phyloP scores from a whole-genome alignment of 2,797 vertebrate species.

The Mus spretus region DNA sequence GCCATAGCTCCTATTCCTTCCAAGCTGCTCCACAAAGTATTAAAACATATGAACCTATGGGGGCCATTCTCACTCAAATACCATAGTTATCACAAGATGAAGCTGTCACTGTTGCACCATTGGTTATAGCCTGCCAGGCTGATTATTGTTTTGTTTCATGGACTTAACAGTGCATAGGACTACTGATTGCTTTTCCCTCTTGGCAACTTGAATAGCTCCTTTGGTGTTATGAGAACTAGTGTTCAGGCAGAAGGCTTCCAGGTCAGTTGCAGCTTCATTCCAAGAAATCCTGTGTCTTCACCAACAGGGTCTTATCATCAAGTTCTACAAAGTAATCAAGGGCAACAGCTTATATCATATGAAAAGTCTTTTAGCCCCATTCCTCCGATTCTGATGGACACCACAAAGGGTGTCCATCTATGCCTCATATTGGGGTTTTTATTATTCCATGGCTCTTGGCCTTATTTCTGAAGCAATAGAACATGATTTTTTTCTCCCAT shows the following conservation, averaged over 20 bases:
- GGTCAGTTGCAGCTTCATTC: not conserved
- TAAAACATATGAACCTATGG: not conserved
- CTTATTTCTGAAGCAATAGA: not conserved
- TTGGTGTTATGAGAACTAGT: not conserved
- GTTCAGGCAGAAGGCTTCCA: not conserved
- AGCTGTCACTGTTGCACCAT: not conserved
- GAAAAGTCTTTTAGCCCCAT: not conserved
- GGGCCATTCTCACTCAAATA: not conserved
- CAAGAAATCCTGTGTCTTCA: not conserved
- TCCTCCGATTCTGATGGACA: not conserved
- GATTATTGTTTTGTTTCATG: not conserved
- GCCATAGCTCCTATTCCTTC: not conserved
- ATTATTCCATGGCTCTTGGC: not conserved
- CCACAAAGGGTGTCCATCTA: not conserved
- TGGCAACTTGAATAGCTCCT: not conserved
- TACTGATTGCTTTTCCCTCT: not conserved
- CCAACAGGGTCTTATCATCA: not conserved
- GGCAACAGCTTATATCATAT: not conserved
- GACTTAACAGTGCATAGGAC: not conserved
- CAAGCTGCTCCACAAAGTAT: not conserved
- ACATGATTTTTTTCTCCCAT: not conserved
- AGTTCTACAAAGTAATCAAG: not conserved
- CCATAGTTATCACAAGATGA: not conserved
- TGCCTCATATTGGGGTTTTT: not conserved
- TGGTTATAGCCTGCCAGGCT: not conserved